Evolutionary conservation across 2,797 vertebrate species (phyloP).

Genomic region (Enteromius treurensis): DNA sequence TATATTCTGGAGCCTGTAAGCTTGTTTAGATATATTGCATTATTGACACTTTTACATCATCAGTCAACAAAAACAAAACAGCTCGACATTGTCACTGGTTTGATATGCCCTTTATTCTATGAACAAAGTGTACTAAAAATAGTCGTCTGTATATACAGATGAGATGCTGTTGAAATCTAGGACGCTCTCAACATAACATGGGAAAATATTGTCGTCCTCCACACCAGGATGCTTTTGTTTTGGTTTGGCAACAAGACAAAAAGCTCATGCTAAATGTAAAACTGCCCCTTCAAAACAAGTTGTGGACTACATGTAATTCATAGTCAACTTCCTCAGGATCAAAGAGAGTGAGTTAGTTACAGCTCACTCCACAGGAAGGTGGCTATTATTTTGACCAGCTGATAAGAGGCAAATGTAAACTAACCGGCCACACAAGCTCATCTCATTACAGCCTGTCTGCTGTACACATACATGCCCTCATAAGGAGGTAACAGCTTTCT

Average conservation of each 20-base stretch:
- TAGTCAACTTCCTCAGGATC: constrained; percentile 50
- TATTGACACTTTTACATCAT: constrained; percentile 12
- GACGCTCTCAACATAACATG: constrained; percentile 69
- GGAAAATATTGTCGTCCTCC: constrained; percentile 71
- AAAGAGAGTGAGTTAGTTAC: constrained; percentile 47
- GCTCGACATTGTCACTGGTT: neutral
- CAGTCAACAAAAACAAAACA: neutral
- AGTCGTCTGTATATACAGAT: constrained; percentile 70
- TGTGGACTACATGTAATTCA: constrained; percentile 32
- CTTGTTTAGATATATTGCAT: constrained; percentile 17
- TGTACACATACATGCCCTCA: constrained; percentile 1
- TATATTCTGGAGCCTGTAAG: neutral
- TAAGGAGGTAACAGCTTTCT: neutral
- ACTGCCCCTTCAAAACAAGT: constrained; percentile 16
- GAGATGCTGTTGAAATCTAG: constrained; percentile 75
- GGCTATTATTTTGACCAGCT: constrained; percentile 51
- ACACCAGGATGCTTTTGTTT: constrained; percentile 39
- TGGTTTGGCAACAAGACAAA: constrained; percentile 8
- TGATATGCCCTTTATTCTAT: constrained; percentile 55
- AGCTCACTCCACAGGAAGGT: constrained; percentile 53
- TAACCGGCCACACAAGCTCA: constrained; percentile 53
- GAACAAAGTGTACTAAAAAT: constrained; percentile 75
- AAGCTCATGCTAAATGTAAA: neutral
- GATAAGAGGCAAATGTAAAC: constrained; percentile 57
- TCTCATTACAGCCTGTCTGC: constrained; percentile 30